phyloP scores from a whole-genome alignment of 2,113 vertebrate genomes.

The Hemibates koningsi region DNA sequence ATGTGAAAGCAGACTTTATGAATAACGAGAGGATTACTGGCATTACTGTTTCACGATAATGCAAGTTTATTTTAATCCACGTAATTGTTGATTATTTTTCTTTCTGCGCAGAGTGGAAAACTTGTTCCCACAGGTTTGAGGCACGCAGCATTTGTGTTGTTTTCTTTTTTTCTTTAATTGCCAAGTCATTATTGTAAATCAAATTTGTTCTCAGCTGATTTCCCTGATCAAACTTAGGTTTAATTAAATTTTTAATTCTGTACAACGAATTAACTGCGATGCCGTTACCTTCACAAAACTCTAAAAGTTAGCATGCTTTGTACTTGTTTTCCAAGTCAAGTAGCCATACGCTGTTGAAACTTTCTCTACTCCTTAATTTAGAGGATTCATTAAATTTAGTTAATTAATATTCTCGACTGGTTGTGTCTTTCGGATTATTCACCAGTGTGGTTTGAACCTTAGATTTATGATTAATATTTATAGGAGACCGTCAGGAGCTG shows the following conservation, averaged over 20 bases:
- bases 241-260: slow-evolving; percentile 1
- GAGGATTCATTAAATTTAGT: slow-evolving; percentile 28
- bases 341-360: background rate
- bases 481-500: slow-evolving; percentile 43
- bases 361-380: background rate
- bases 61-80: slow-evolving; percentile 32
- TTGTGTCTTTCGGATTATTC: slow-evolving; percentile 39
- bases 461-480: slow-evolving; percentile 63
- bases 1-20: slow-evolving; percentile 38
- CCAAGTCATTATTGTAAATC: background rate
- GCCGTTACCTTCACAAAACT: background rate
- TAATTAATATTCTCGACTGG: slow-evolving; percentile 44
- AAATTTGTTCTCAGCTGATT: slow-evolving; percentile 1
- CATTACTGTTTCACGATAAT: slow-evolving; percentile 30
- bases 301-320: background rate
- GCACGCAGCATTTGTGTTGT: background rate
- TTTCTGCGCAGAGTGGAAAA: background rate
- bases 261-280: background rate
- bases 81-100: slow-evolving; percentile 47
- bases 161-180: background rate
- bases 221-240: slow-evolving; percentile 11
- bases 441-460: slow-evolving; percentile 16
- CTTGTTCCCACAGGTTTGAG: slow-evolving; percentile 12
- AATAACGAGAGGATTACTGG: slow-evolving; percentile 54
- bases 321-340: background rate